Conservation (phyloP, 2,888 invertebrate species). For the Cataglyphis albicans region DNA sequence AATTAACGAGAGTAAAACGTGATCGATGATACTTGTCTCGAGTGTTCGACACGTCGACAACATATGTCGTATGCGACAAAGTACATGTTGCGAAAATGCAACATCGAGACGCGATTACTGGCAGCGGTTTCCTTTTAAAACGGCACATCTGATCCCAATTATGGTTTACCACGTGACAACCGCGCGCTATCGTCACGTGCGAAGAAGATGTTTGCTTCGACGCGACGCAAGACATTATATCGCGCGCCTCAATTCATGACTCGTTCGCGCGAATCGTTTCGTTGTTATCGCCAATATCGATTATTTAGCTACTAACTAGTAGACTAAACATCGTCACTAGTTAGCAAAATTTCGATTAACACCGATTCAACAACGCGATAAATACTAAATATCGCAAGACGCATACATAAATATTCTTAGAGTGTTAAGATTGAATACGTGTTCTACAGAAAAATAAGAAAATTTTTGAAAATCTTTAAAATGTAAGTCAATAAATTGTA, state of each 20-base stretch:
- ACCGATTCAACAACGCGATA: conserved; percentile 16
- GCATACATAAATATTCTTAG: background rate
- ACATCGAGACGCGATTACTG: conserved; percentile 18
- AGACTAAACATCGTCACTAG: conserved; percentile 5
- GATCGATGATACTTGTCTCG: conserved; percentile 21
- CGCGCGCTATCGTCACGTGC: conserved; percentile 34
- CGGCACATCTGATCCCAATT: conserved; percentile 37
- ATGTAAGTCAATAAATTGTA: background rate
- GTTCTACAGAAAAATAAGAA: background rate
- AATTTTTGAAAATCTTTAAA: background rate
- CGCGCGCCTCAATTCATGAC: conserved; percentile 59
- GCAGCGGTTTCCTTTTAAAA: conserved; percentile 16
- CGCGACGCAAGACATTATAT: conserved; percentile 55
- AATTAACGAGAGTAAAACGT: background rate
- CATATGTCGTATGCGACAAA: conserved; percentile 2
- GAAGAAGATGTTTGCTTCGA: conserved; percentile 45
- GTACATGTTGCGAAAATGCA: conserved; percentile 4
- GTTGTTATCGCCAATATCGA: background rate
- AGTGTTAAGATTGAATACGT: background rate
- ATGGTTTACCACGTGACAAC: conserved; percentile 32
- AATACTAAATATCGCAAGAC: background rate
- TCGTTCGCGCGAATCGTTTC: conserved; percentile 19
- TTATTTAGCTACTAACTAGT: background rate
- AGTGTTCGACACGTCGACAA: conserved; percentile 15
- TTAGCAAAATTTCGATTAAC: conserved; percentile 31